Evolutionary conservation across 2,797 vertebrate species (phyloP).

Genomic region (Rousettus madagascariensis): DNA sequence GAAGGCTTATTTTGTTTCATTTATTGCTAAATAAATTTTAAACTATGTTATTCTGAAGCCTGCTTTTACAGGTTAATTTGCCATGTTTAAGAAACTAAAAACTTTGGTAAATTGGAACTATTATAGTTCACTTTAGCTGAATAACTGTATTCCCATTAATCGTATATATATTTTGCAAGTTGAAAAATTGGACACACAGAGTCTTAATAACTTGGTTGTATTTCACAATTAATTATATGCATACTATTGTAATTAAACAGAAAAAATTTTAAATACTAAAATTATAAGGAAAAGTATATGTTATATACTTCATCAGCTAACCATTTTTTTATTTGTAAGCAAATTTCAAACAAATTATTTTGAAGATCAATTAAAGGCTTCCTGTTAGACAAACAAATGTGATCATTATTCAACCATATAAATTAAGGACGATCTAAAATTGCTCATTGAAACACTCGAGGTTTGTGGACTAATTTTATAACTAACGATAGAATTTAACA

Average conservation of each 20-base stretch:
- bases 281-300: constrained; percentile 53
- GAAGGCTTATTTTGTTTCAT: constrained; percentile 14
- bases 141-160: constrained; percentile 63
- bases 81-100: constrained; percentile 42
- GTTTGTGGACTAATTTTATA: constrained; percentile 80
- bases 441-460: constrained; percentile 80
- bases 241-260: constrained; percentile 58
- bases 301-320: constrained; percentile 73
- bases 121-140: constrained; percentile 49
- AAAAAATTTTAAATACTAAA: constrained; percentile 71
- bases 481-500: constrained; percentile 75
- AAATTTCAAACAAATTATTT: constrained; percentile 75
- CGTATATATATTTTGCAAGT: constrained; percentile 82
- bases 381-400: constrained; percentile 80
- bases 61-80: not conserved
- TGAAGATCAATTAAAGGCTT: constrained; percentile 79
- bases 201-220: constrained; percentile 61
- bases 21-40: not conserved
- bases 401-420: constrained; percentile 83
- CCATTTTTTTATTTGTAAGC: constrained; percentile 70
- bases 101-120: constrained; percentile 33
- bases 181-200: constrained; percentile 79
- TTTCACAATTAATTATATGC: constrained; percentile 64
- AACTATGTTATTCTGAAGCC: not conserved
- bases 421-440: constrained; percentile 82